Base-by-base conservation (phyloP, 1,140 invertebrate species). In the Drosophila ohnishii region DNA sequence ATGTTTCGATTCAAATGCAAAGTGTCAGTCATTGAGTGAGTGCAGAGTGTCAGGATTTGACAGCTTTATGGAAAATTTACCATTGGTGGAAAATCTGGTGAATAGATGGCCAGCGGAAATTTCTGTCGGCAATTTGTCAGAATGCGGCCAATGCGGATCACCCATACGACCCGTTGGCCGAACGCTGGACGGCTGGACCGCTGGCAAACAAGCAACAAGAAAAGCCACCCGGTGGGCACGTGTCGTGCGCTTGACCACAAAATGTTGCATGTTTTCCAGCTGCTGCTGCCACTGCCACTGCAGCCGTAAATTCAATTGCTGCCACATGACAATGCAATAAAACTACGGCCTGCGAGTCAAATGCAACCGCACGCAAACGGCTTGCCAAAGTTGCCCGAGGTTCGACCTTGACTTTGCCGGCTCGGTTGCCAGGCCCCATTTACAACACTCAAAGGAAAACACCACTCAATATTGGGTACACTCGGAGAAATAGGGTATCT, bases 261-360 rank as follows among this genome's bases (percentile, higher is more conserved):
- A 86, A 76, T 73, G 84, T 86, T 83, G 83, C 83, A 86, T 88
- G 83, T 80, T 83, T 53, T 32, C 64, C 57, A 57, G 65, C 39
- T 51, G 58, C 35, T 39, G 2, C 34, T 50, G 57, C 51, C 34
- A 53, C 35, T 62, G 58, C 19, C 60, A 53, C 71, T 72, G 83
- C 64, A 60, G 64, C 48, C 60, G 83, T 79, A 87, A 66, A 87
- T 83, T 82, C 79, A 79, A 83, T 87, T 79, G 75, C 67, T 73
- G 75, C 79, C 83, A 53, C 79, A 86, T 88, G 83, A 76, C 79
- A 87, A 83, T 86, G 83, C 84, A 79, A 86, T 88, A 86, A 87
- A 87, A 87, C 56, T 64, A 56, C 47, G 76, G 75, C 73, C 59
- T 63, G 60, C 62, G 61, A 63, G 83, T 65, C 59, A 86, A 71